phyloP scores from a whole-genome alignment of 2,797 vertebrate genomes.

The Lindbergichthys nudifrons region DNA sequence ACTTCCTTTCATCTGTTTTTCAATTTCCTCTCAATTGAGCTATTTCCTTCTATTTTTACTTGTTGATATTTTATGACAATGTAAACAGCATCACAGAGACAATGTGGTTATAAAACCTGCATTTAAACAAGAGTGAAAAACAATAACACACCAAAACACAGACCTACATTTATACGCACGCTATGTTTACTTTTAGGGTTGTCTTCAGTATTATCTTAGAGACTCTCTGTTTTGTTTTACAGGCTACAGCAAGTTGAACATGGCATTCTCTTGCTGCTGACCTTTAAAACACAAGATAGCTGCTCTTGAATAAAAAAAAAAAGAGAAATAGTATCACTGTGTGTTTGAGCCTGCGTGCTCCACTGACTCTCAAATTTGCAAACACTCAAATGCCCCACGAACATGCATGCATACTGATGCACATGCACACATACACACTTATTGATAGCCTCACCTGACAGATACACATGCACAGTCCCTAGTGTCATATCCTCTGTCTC shows the following conservation, averaged over 20 bases:
- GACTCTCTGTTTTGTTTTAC: slow-evolving; percentile 42
- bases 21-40: too few species aligned
- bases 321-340: slow-evolving; percentile 34
- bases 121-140: slow-evolving; percentile 3
- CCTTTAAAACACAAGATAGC: slow-evolving; percentile 69
- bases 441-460: slow-evolving; percentile 46
- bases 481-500: slow-evolving; percentile 82
- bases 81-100: slow-evolving; percentile 78
- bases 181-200: slow-evolving; percentile 13
- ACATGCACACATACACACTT: slow-evolving; percentile 34
- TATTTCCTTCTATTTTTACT: slow-evolving; percentile 6
- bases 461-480: slow-evolving; percentile 68
- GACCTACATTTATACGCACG: background rate
- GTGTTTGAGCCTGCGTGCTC: slow-evolving; percentile 63
- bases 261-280: slow-evolving; percentile 59
- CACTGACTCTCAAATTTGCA: slow-evolving; percentile 68
- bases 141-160: slow-evolving; percentile 6
- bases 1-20: too few species aligned
- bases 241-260: slow-evolving; percentile 54
- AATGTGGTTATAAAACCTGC: slow-evolving; percentile 27
- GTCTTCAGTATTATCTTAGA: slow-evolving; percentile 33
- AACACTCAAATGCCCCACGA: slow-evolving; percentile 59
- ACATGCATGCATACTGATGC: slow-evolving; percentile 50
- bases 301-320: slow-evolving; percentile 50
- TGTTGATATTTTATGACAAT: slow-evolving; percentile 61